Percentiles rank a stretch among this genome's conserved stretches.
Conservation (phyloP, 2,888 invertebrate genomes). For the Hypena proboscidalis region DNA sequence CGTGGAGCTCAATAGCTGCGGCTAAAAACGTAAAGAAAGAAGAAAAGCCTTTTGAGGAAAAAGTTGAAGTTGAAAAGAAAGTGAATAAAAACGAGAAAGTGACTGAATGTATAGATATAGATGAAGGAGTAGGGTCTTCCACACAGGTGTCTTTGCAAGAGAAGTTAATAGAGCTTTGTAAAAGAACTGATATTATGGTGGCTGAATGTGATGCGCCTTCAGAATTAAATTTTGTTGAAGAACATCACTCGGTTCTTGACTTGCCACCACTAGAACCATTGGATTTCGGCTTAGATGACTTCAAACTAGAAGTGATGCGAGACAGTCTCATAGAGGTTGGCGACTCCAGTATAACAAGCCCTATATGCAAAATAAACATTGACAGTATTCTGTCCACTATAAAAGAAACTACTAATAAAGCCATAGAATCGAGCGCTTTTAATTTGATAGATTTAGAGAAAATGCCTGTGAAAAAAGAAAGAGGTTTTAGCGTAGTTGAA, state of each 20-base stretch:
- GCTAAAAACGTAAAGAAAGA: conserved; percentile 50
- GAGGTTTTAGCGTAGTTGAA: conserved; percentile 74
- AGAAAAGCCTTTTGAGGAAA: conserved; percentile 42
- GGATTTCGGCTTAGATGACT: conserved; percentile 76
- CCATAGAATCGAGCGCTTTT: conserved; percentile 70
- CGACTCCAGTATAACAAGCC: conserved; percentile 67
- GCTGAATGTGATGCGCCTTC: conserved; percentile 78
- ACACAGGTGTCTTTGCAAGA: conserved; percentile 67
- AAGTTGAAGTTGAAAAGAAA: conserved; percentile 41
- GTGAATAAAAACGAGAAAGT: conserved; percentile 29
- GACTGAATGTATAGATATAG: conserved; percentile 28
- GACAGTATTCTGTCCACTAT: conserved; percentile 77
- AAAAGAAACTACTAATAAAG: conserved; percentile 66
- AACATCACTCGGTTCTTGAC: conserved; percentile 72
- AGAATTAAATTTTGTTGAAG: conserved; percentile 76
- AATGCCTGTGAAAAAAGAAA: conserved; percentile 68
- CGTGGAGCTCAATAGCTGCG: conserved; percentile 85
- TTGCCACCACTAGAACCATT: conserved; percentile 71
- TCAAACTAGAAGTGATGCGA: conserved; percentile 76
- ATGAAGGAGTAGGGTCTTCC: conserved; percentile 51
- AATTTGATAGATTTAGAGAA: conserved; percentile 77
- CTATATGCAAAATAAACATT: conserved; percentile 79
- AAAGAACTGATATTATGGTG: conserved; percentile 78
- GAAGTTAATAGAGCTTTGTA: conserved; percentile 74
- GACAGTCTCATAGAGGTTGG: conserved; percentile 72